Base-by-base conservation (phyloP, 2,888 invertebrate genomes). In the Scrobipalpa costella region DNA sequence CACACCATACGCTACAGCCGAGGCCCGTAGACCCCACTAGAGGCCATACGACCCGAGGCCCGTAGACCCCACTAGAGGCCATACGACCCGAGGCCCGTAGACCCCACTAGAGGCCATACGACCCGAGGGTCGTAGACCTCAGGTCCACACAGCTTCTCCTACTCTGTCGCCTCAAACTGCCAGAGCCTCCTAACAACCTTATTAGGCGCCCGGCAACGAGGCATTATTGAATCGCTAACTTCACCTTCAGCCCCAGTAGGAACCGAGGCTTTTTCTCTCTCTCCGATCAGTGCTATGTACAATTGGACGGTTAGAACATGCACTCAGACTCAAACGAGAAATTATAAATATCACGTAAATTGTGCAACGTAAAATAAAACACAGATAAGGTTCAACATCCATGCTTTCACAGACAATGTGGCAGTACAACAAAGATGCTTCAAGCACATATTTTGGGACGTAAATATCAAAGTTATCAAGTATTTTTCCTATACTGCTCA, bases 311-410 rank as follows among this genome's bases (percentile, higher is more conserved):
- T 80, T 73, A 79, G 73, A 59, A 65, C 83, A 86, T 87, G 88
- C 87, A 70, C 66, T 73, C 68, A 69, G 69, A 79, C 88, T 84
- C 88, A 88, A 90, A 90, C 88, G 86, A 73, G 86, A 88, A 88
- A 88, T 86, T 83, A 79, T 66, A 80, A 74, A 77, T 71, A 70
- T 73, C 74, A 77, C 69, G 55, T 69, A 58, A 27, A 15, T 61
- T 72, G 75, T 77, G 81, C 82, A 81, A 83, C 72, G 68, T 65
- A 80, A 77, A 73, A 68, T 66, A 65, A 72, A 74, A 62, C 63
- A 72, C 63, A 63, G 61, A 64, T 60, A 52, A 67, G 15, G 34
- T 55, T 15, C 55, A 64, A 69, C 68, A 70, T 63, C 62, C 76
- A 78, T 75, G 73, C 75, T 64, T 65, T 69, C 60, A 67, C 66